These are phyloP conservation scores for Smittia aterrima DNA, from an alignment of 2,888 invertebrate genomes.

Conservation along the genomic window DNA sequence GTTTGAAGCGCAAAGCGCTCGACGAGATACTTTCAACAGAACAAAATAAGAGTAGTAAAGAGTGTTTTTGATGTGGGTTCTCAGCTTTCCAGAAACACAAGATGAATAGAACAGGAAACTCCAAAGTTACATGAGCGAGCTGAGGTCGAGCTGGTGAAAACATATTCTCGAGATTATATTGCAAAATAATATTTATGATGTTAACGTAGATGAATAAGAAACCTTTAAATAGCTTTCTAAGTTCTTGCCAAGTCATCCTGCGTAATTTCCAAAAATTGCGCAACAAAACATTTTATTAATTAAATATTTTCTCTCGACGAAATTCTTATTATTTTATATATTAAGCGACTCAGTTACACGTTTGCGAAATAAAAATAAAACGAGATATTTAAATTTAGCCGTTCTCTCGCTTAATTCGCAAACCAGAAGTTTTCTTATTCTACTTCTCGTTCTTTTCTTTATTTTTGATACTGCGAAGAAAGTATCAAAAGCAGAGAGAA, in stretches of 20 bases:
- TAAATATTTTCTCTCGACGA: too few relatives aligned
- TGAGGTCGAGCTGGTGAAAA: not conserved
- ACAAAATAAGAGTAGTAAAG: not conserved
- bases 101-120: not conserved
- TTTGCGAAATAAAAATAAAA: too few relatives aligned
- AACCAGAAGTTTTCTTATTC: not conserved
- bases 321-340: too few relatives aligned
- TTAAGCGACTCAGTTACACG: too few relatives aligned
- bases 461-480: conserved; percentile 4
- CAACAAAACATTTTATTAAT: too few relatives aligned
- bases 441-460: not conserved
- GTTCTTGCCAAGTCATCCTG: too few relatives aligned
- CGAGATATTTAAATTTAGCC: too few relatives aligned
- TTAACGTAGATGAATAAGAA: too few relatives aligned
- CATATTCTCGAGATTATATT: not conserved
- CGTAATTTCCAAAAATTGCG: too few relatives aligned
- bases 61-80: not conserved
- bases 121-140: not conserved
- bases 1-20: not conserved
- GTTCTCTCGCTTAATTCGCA: not conserved
- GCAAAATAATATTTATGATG: not conserved
- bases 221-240: too few relatives aligned
- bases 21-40: not conserved
- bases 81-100: conserved; percentile 13
- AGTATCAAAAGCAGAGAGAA: conserved; percentile 14